phyloP scores from a whole-genome alignment of 2,113 vertebrate species.

The Trematocara variabile region DNA sequence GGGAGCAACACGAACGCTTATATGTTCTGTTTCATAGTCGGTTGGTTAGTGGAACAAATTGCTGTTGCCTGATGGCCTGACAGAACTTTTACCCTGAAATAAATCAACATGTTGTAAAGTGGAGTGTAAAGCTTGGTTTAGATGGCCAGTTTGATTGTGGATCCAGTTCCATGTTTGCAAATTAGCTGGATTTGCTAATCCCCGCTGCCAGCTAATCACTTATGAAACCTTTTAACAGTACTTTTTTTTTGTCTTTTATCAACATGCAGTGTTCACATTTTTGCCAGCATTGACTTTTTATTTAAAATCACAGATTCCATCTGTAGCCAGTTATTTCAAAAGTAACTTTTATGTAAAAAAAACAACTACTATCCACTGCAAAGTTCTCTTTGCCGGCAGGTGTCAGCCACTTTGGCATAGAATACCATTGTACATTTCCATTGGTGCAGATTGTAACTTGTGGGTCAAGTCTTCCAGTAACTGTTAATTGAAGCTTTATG shows the following conservation, averaged over 20 bases:
- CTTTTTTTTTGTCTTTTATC: not conserved
- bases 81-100: not conserved
- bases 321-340: not conserved
- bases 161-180: constrained; percentile 19
- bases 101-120: not conserved
- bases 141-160: not conserved
- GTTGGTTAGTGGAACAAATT: not conserved
- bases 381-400: not conserved
- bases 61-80: not conserved
- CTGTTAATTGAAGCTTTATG: not conserved
- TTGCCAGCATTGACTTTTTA: not conserved
- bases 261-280: not conserved
- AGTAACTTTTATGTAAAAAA: not conserved
- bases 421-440: not conserved
- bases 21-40: not conserved
- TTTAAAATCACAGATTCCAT: not conserved
- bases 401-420: not conserved
- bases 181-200: not conserved
- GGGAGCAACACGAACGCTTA: not conserved
- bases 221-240: not conserved
- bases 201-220: not conserved
- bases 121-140: not conserved
- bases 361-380: not conserved
- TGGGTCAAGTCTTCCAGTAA: not conserved
- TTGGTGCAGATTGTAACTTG: not conserved